phyloP scores from a whole-genome alignment of 2,113 vertebrate genomes.

The Pionites leucogaster region DNA sequence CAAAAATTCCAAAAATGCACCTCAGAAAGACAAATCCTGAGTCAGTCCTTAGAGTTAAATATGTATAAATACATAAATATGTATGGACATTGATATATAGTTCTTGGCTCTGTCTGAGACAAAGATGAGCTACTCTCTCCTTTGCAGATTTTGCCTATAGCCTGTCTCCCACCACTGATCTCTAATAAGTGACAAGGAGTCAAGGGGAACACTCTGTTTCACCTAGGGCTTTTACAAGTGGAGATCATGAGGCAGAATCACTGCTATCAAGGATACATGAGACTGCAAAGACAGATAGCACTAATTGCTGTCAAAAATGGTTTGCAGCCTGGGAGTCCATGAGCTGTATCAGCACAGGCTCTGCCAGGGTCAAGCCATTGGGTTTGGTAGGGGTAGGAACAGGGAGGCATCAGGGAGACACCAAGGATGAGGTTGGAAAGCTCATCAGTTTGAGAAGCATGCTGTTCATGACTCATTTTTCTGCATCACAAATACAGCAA shows the following conservation, averaged over 20 bases:
- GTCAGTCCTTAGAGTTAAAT: not conserved
- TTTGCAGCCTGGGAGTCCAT: not conserved
- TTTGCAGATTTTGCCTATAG: not conserved
- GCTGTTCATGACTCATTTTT: not conserved
- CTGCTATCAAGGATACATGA: not conserved
- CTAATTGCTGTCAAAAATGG: not conserved
- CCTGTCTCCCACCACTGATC: not conserved
- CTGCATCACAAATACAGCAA: not conserved
- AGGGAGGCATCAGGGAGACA: not conserved
- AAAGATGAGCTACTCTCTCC: constrained; percentile 3
- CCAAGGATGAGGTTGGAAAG: not conserved
- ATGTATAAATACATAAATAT: not conserved
- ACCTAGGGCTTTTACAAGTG: not conserved
- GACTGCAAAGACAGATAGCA: not conserved
- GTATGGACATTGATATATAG: constrained; percentile 14
- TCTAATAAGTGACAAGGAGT: not conserved
- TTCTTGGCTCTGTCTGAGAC: constrained; percentile 1
- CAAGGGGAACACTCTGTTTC: not conserved
- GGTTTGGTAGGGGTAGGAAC: not conserved
- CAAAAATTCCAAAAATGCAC: constrained; percentile 1
- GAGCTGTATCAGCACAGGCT: not conserved
- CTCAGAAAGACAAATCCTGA: not conserved
- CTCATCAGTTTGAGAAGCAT: not conserved
- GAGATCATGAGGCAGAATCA: not conserved
- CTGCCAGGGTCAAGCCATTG: not conserved